Percentiles rank a stretch among this genome's conserved stretches.
Evolutionary conservation across 2,797 vertebrate species (phyloP).

Genomic region (Fistularia tabacaria): DNA sequence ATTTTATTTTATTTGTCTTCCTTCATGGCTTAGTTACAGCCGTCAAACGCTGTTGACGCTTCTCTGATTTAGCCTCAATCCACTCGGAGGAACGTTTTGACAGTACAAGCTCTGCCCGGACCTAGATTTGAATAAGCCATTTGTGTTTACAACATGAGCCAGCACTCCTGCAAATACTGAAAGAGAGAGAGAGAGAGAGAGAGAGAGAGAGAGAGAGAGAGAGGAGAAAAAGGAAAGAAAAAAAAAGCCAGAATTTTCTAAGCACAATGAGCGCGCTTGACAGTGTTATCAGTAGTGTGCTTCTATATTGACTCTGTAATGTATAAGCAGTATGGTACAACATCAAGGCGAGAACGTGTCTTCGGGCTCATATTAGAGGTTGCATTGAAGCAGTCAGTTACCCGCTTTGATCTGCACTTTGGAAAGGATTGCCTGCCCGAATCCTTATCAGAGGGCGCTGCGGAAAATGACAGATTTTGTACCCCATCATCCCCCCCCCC

Average conservation of each 20-base stretch:
- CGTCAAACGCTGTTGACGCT: conserved; percentile 59
- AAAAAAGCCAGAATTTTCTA: conserved; percentile 59
- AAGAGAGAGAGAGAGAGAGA: conserved; percentile 21
- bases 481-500: conserved; percentile 23
- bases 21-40: conserved; percentile 57
- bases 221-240: conserved; percentile 4
- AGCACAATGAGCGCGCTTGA: conserved; percentile 72
- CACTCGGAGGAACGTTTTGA: conserved; percentile 58
- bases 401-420: conserved; percentile 80
- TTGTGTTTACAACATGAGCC: conserved; percentile 75
- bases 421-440: conserved; percentile 76
- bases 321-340: conserved; percentile 70
- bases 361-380: conserved; percentile 76
- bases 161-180: conserved; percentile 61
- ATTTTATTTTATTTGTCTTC: conserved; percentile 39
- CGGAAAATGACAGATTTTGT: conserved; percentile 71
- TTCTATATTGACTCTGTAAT: conserved; percentile 75
- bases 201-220: too few species aligned
- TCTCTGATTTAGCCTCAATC: conserved; percentile 66
- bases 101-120: conserved; percentile 57
- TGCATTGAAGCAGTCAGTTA: conserved; percentile 73
- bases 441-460: conserved; percentile 71
- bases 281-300: conserved; percentile 69
- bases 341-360: conserved; percentile 76
- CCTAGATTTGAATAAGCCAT: conserved; percentile 77